phyloP scores from a whole-genome alignment of 2,797 vertebrate species.

The Centropyge bicolor region DNA sequence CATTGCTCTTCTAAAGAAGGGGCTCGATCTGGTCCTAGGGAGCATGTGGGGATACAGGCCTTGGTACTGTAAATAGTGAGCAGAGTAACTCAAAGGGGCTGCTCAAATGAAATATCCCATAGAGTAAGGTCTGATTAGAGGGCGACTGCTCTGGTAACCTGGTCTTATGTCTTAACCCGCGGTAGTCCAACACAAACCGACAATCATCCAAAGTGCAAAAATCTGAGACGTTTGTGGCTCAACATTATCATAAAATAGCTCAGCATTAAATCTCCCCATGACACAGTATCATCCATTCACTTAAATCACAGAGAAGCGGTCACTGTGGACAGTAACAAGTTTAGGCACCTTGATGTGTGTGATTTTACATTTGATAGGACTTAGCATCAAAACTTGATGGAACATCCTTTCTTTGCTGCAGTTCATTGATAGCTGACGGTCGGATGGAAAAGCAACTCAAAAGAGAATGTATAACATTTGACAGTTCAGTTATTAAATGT shows the following conservation, averaged over 20 bases:
- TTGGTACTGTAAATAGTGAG: constrained; percentile 23
- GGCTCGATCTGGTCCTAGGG: constrained; percentile 60
- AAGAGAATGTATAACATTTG: constrained; percentile 44
- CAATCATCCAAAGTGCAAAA: constrained; percentile 79
- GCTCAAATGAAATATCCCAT: constrained; percentile 43
- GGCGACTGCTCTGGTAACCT: constrained; percentile 39
- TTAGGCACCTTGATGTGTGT: constrained; percentile 78
- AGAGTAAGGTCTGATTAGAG: constrained; percentile 30
- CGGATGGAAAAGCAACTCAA: constrained; percentile 47
- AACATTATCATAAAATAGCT: constrained; percentile 67
- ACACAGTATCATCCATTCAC: constrained; percentile 70
- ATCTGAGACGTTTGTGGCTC: constrained; percentile 78
- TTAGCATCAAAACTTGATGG: constrained; percentile 23
- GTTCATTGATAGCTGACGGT: constrained; percentile 49
- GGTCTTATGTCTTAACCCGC: constrained; percentile 51
- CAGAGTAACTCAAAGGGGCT: constrained; percentile 13
- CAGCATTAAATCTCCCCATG: constrained; percentile 60
- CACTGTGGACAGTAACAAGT: constrained; percentile 71
- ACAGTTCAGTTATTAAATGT: constrained; percentile 39
- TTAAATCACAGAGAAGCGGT: constrained; percentile 79
- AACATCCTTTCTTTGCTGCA: constrained; percentile 50
- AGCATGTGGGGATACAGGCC: constrained; percentile 53
- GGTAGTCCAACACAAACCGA: constrained; percentile 66
- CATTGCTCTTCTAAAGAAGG: constrained; percentile 31
- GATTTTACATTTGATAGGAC: constrained; percentile 52